Evolutionary conservation across 2,113 vertebrate genomes (phyloP), one percentile per base, ranked within the genome.

Genomic region (Synchiropus splendidus): DNA sequence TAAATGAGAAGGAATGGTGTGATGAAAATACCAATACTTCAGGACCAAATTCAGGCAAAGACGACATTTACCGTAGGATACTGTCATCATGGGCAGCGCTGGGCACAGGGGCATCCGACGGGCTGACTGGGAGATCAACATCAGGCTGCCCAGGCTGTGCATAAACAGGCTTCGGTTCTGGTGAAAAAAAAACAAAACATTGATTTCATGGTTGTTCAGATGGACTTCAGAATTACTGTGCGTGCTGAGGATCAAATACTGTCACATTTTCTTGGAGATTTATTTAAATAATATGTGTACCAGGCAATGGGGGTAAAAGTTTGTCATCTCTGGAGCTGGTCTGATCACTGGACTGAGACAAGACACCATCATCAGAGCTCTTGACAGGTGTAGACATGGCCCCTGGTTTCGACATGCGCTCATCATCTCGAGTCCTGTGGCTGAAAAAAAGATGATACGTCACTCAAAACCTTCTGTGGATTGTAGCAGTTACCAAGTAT

Each of bases 101-200:
- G 42, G 92, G 92, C 1, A 96, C 85, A 15, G 92, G 89, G 41
- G 91, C 94, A 45, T 97, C 94, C 35, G 95, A 90, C 1, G 94
- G 95, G 66, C 95, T 98, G 47, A 98, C 94, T 1, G 95, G 95
- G 34, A 99, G 87, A 75, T 99, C 95, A 54, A 99, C 95, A 12
- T 99, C 95, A 36, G 95, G 95, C 52, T 99, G 95, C 32, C 95
- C 95, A 48, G 91, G 89, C 67, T 99, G 95, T 51, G 95, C 93
- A 75, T 97, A 99, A 13, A 98, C 91, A 44, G 94, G 95, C 72
- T 99, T 99, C 54, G 93, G 93, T 73, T 99, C 95, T 99, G 67
- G 1, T n/a, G 52, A 65, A 46, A 62, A 9, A 70, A 16, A 72
- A 48, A 58, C 33, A 45, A 10, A 9, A 45, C 15, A n/a, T n/a